Evolutionary conservation across 2,113 vertebrate species (phyloP).

Genomic region (Megaptera novaeangliae): DNA sequence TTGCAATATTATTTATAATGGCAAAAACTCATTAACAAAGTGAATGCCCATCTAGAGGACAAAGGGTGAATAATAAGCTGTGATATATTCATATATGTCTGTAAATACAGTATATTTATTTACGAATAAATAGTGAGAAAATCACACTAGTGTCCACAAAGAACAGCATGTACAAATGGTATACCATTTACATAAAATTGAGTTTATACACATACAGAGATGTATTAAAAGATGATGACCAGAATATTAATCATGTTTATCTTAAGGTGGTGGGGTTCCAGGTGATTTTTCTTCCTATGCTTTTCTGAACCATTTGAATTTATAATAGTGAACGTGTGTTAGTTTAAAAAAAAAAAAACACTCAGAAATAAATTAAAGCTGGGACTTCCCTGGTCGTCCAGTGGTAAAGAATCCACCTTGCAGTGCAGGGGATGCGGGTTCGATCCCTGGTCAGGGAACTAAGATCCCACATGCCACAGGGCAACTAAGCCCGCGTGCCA

Average conservation of each 20-base stretch:
- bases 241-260: constrained; percentile 7
- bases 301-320: constrained; percentile 29
- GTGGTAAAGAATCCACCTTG: too few species aligned
- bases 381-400: too few species aligned
- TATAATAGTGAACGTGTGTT: neutral
- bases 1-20: neutral
- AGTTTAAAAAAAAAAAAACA: neutral
- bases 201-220: neutral
- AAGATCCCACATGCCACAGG: too few species aligned
- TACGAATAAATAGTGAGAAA: neutral
- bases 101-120: too few species aligned
- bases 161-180: neutral
- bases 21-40: neutral
- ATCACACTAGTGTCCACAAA: neutral
- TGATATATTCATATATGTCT: neutral
- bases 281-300: neutral
- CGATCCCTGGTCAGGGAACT: too few species aligned
- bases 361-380: neutral
- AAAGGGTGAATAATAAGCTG: neutral
- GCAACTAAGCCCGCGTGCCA: too few species aligned
- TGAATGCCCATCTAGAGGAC: neutral
- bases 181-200: neutral
- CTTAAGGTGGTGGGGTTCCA: neutral
- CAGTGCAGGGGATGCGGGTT: too few species aligned
- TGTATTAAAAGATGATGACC: neutral